Evolutionary conservation across 2,113 vertebrate species (phyloP).

Genomic region (Acrocephalus arundinaceus): DNA sequence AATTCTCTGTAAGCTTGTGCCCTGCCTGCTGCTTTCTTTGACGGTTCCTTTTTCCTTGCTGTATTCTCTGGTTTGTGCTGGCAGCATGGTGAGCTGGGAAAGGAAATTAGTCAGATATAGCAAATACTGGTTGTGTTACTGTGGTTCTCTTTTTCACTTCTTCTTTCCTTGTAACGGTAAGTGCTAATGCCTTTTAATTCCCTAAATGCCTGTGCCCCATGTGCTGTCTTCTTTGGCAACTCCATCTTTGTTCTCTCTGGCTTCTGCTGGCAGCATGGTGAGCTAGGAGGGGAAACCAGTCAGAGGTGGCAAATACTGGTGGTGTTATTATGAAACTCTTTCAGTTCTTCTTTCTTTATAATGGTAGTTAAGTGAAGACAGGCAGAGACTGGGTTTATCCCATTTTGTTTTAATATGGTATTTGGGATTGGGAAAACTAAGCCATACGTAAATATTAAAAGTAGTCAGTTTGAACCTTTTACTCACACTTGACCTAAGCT

Average conservation of each 20-base stretch:
- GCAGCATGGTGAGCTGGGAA: neutral
- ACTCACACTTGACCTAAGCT: neutral
- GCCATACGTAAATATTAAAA: neutral
- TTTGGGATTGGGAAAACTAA: neutral
- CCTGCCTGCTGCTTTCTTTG: neutral
- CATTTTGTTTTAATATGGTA: neutral
- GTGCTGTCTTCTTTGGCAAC: neutral
- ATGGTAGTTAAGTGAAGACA: neutral
- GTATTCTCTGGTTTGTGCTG: neutral
- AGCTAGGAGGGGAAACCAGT: neutral
- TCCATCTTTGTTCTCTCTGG: neutral
- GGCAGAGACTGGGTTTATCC: neutral
- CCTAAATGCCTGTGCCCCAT: neutral
- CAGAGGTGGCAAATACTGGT: neutral
- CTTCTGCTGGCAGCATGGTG: neutral
- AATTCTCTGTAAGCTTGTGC: neutral
- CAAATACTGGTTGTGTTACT: neutral
- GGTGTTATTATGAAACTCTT: neutral
- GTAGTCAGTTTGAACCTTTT: neutral
- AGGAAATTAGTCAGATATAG: neutral
- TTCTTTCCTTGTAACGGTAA: neutral
- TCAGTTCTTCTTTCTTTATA: neutral
- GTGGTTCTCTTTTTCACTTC: neutral
- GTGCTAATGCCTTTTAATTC: neutral
- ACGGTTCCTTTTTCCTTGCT: neutral